These are phyloP conservation scores for Tiliacea aurago DNA, from an alignment of 2,888 invertebrate species.

Conservation along the genomic window DNA sequence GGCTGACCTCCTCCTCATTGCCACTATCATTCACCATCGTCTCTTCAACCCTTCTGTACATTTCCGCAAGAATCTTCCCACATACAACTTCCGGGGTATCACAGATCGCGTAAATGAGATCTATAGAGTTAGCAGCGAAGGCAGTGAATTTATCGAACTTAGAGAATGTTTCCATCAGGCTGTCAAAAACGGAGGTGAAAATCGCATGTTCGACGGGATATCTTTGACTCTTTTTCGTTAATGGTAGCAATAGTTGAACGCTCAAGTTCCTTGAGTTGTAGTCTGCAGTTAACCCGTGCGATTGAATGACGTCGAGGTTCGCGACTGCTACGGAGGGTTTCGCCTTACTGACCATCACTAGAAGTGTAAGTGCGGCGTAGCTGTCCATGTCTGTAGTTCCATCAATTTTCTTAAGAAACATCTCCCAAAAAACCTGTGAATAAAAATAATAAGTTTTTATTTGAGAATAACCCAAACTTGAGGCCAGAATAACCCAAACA, in stretches of 20 bases:
- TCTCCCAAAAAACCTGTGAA: constrained; percentile 95
- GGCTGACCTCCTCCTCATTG: constrained; percentile 76
- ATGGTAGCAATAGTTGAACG: constrained; percentile 79
- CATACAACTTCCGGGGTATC: constrained; percentile 90
- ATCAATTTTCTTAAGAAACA: constrained; percentile 93
- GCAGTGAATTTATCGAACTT: constrained; percentile 87
- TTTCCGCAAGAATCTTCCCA: constrained; percentile 86
- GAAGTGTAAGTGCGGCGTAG: constrained; percentile 93
- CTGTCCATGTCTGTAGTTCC: constrained; percentile 93
- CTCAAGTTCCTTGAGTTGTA: constrained; percentile 82
- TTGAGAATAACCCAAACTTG: background rate
- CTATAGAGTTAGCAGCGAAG: constrained; percentile 88
- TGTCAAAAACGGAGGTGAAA: constrained; percentile 80
- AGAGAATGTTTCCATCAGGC: constrained; percentile 86
- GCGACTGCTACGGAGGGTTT: constrained; percentile 91
- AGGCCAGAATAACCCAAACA: background rate
- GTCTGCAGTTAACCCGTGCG: constrained; percentile 92
- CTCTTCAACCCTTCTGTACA: constrained; percentile 86
- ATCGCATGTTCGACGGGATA: constrained; percentile 83
- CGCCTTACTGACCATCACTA: constrained; percentile 93
- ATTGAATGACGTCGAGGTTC: constrained; percentile 94
- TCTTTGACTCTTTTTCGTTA: constrained; percentile 82
- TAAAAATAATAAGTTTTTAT: background rate
- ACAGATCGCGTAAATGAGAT: constrained; percentile 90
- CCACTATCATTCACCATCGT: constrained; percentile 78